Evolutionary conservation across 2,888 invertebrate genomes (phyloP), one percentile per base, ranked within the genome.

Genomic region (Byasa hedistus): DNA sequence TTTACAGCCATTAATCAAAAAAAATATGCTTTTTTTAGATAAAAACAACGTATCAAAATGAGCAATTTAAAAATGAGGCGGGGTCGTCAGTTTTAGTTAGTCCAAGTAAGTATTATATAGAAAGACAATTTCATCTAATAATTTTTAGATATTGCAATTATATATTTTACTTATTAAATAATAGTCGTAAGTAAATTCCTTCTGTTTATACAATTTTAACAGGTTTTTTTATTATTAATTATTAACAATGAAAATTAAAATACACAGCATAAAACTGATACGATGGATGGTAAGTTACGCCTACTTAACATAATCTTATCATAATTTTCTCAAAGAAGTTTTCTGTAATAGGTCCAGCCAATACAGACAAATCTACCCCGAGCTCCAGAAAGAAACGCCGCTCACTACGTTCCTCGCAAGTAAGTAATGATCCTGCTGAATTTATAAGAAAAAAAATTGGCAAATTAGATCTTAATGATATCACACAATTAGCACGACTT

Each of bases 361-460:
- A 90, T 59, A 73, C 80, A 19, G 89, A 89, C 66, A 86, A 86
- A 75, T 86, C 89, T 2, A 85, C 86, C 71, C 87, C 88, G 74
- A 87, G 87, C 76, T 81, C 81, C 79, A 80, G 82, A 73, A 87
- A 85, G 78, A 89, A 89, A 76, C 83, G 89, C 8, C 88, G 90
- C 70, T 77, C 84, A 61, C 70, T 80, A 58, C 84, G 89, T 58
- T 74, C 81, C 3, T 79, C 82, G 61, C 87, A 89, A 83, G 91
- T 91, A 89, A 91, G 91, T 91, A 89, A 74, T 71, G 89, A 87
- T 60, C 78, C 87, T 2, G 84, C 84, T 7, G 91, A 90, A 66
- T 85, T 84, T 71, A 83, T 90, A 61, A 81, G 87, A 69, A 83
- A 83, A 77, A 82, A 85, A 75, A 86, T 90, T 72, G 90, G 87